phyloP scores from a whole-genome alignment of 2,113 vertebrate species.

The Rissa tridactyla region DNA sequence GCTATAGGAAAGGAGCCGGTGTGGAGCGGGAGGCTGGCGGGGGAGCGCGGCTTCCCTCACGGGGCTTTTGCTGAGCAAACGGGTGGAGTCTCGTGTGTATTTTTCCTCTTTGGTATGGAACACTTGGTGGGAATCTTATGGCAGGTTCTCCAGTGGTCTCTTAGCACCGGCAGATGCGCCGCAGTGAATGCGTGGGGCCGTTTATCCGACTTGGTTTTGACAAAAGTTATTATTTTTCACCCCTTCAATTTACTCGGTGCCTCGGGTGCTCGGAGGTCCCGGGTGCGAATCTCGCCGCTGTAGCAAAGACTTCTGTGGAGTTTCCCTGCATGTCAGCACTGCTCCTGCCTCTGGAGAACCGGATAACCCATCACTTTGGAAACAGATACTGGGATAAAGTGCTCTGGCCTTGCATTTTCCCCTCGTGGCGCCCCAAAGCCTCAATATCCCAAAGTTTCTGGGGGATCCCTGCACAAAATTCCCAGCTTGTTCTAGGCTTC shows the following conservation, averaged over 20 bases:
- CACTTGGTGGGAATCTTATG: background rate
- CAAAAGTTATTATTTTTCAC: background rate
- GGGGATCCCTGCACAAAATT: background rate
- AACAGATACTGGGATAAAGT: background rate
- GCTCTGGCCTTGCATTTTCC: background rate
- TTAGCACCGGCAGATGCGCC: rapidly evolving
- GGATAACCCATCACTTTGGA: background rate
- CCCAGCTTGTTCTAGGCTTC: background rate
- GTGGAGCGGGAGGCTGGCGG: background rate
- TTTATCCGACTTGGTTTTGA: background rate
- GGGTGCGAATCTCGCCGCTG: background rate
- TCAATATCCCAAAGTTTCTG: background rate
- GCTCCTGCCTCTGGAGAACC: background rate
- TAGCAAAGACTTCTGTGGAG: background rate
- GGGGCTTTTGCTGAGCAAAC: background rate
- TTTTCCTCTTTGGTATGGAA: background rate
- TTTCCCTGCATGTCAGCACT: background rate
- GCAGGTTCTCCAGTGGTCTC: background rate
- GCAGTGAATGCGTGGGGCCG: rapidly evolving
- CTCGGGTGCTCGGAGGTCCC: background rate
- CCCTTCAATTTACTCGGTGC: background rate
- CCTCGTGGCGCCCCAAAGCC: background rate
- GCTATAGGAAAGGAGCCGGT: background rate
- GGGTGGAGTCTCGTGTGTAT: rapidly evolving
- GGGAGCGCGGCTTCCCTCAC: rapidly evolving